phyloP scores from a whole-genome alignment of 2,888 invertebrate species.

The Ceramica pisi region DNA sequence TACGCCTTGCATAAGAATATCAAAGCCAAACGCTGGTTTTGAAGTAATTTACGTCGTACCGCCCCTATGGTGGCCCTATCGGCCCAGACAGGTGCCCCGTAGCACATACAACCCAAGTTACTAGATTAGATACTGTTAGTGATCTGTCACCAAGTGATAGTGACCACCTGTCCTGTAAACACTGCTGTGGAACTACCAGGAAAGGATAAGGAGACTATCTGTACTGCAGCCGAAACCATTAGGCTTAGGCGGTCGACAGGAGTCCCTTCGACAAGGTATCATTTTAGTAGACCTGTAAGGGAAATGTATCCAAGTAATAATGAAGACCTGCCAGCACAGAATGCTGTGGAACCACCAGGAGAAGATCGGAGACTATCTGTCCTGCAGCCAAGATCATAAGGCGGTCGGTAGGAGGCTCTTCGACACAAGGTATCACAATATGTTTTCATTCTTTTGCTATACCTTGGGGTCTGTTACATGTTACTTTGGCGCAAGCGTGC shows the following conservation, averaged over 20 bases:
- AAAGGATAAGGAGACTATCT: conserved; percentile 97
- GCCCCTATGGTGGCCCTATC: too few species aligned
- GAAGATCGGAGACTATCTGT: conserved; percentile 97
- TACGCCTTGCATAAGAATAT: too few species aligned
- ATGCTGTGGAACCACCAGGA: conserved; percentile 99
- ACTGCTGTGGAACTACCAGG: conserved; percentile 98
- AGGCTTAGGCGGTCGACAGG: conserved; percentile 98
- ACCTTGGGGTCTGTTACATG: too few species aligned
- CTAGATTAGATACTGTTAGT: too few species aligned
- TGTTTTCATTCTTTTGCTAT: too few species aligned
- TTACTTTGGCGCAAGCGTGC: too few species aligned
- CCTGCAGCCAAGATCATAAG: conserved; percentile 98
- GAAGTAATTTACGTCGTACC: too few species aligned
- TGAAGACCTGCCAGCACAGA: conserved; percentile 91
- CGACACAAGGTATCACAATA: conserved; percentile 93
- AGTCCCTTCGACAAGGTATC: conserved; percentile 97
- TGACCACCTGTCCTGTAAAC: conserved; percentile 92
- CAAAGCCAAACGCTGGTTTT: too few species aligned
- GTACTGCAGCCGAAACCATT: conserved; percentile 97
- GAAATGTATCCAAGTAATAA: neutral
- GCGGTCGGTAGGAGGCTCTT: conserved; percentile 98
- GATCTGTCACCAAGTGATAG: neutral
- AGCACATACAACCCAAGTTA: too few species aligned
- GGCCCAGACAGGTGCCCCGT: too few species aligned
- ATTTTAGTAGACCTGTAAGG: neutral